Base-by-base conservation (phyloP, 1,140 invertebrate genomes). In the Musca vetustissima region DNA sequence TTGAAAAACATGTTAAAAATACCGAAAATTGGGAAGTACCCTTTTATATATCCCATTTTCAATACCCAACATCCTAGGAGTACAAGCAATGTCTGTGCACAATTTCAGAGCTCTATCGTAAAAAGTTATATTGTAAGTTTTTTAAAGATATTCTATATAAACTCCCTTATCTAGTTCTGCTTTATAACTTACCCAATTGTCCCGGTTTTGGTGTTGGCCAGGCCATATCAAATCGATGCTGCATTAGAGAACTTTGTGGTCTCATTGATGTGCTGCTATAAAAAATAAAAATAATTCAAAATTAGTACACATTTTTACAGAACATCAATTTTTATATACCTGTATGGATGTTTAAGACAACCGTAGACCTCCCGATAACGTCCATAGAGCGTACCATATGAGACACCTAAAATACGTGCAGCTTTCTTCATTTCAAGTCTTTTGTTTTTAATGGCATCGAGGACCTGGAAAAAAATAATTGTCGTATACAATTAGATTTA, bases 351-450 rank as follows among this genome's bases (percentile, higher is more conserved):
- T 68, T 94, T 94, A 67, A 94, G 88, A 79, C 93, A 95, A 19
- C 93, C 93, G 79, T 93, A 94, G 43, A 92, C 92, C 83, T 95
- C 93, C 9, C 93, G 84, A 82, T 95, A 95, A 74, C 93, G 84
- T 21, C 93, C 93, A 76, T 95, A 95, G 2, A 95, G 86, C 3
- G 93, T 95, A 13, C 93, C 93, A 83, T 95, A 95, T 13, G 92
- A 94, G 1, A 95, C 93, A 17, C 93, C 93, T 59, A 95, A 84
- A 52, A 95, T 87, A 80, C 94, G 91, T 7, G 93, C 92, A n/a
- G 92, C 93, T 69, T 92, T 91, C 83, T 96, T 96, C 93, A 96
- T 96, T 84, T 96, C 93, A 73, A 96, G 81, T 85, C 94, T 92
- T 83, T 94, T 95, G 72, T 92, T 92, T 73, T 93, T 91, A 22